Evolutionary conservation across 2,797 vertebrate genomes (phyloP).

Genomic region (Takifugu rubripes): DNA sequence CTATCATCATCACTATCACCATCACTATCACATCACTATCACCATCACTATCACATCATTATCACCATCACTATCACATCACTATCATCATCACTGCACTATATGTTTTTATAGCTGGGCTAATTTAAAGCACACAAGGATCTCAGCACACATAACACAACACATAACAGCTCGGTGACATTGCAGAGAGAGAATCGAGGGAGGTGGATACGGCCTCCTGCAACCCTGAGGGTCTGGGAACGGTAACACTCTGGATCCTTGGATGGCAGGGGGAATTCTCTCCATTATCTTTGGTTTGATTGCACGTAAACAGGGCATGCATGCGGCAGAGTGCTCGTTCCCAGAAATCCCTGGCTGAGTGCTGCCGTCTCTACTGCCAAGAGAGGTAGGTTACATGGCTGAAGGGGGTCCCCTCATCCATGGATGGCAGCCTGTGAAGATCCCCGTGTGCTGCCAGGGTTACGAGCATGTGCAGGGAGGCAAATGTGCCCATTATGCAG

Average conservation of each 20-base stretch:
- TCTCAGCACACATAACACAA: constrained; percentile 3
- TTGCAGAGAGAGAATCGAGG: constrained; percentile 36
- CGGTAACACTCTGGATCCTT: constrained; percentile 52
- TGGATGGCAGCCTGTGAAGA: constrained; percentile 54
- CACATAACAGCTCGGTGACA: constrained; percentile 30
- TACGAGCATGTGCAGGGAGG: constrained; percentile 52
- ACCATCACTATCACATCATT: constrained; percentile 6
- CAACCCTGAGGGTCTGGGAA: constrained; percentile 50
- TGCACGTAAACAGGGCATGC: constrained; percentile 61
- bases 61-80: too few relatives aligned
- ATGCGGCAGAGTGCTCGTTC: constrained; percentile 51
- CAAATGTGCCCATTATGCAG: constrained; percentile 54
- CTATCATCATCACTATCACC: too few relatives aligned
- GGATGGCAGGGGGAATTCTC: constrained; percentile 56
- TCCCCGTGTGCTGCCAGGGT: constrained; percentile 46
- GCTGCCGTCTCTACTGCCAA: constrained; percentile 46
- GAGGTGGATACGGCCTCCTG: constrained; percentile 44
- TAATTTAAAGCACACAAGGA: not conserved
- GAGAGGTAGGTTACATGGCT: constrained; percentile 62
- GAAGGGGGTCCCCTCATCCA: constrained; percentile 37
- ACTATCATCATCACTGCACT: not conserved
- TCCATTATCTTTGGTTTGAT: constrained; percentile 70
- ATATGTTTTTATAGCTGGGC: constrained; percentile 26
- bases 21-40: too few relatives aligned
- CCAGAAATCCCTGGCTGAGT: constrained; percentile 62